A percentile compares a stretch with the other conserved stretches of the same genome.
Conservation (phyloP, 2,888 invertebrate species). For the Crematogaster levior region DNA sequence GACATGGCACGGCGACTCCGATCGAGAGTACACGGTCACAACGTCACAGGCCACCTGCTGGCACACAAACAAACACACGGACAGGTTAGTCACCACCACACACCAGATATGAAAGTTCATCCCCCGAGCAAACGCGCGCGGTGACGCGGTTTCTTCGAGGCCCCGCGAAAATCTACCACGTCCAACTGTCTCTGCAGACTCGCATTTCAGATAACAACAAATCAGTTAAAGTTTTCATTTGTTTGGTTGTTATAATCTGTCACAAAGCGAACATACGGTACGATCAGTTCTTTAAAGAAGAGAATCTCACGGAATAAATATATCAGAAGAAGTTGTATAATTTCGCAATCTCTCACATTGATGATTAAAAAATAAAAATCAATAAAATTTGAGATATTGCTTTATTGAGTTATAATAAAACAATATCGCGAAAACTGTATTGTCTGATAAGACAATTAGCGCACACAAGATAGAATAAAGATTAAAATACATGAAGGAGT, state of each 20-base stretch:
- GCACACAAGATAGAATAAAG: background rate
- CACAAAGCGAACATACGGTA: background rate
- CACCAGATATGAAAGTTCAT: constrained; percentile 76
- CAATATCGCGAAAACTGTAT: background rate
- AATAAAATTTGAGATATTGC: background rate
- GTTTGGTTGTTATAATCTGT: background rate
- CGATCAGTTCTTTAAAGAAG: background rate
- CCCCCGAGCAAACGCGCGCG: constrained; percentile 69
- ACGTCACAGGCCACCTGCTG: constrained; percentile 86
- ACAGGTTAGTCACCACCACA: constrained; percentile 86
- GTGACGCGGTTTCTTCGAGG: constrained; percentile 48
- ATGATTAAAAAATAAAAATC: background rate
- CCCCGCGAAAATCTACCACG: constrained; percentile 3
- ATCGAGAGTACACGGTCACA: constrained; percentile 85
- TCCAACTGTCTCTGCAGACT: constrained; percentile 6
- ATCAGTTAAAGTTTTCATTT: background rate
- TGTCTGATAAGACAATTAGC: constrained; percentile 1
- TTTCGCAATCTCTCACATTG: background rate
- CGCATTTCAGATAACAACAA: background rate
- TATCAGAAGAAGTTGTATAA: background rate
- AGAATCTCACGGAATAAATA: background rate
- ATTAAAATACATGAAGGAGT: background rate
- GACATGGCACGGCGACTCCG: constrained; percentile 86
- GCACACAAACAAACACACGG: constrained; percentile 86
- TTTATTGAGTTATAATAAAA: background rate